Percentiles rank a stretch among this genome's conserved stretches.
Conservation (phyloP, 2,113 vertebrate genomes). For the Paramisgurnus dabryanus region DNA sequence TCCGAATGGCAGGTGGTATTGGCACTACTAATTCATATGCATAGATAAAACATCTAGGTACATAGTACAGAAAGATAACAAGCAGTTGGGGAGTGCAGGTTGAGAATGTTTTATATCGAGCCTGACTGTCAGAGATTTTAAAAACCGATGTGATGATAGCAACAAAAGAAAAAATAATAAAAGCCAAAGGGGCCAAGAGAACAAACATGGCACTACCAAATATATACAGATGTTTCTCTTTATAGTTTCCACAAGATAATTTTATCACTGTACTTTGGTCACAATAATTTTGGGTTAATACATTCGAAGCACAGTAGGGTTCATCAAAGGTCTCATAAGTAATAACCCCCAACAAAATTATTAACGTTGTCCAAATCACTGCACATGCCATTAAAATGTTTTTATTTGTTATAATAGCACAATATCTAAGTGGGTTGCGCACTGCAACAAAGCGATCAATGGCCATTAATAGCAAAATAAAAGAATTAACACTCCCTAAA, state of each 20-base stretch:
- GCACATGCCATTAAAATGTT: conserved; percentile 54
- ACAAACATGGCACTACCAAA: conserved; percentile 63
- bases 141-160: conserved; percentile 60
- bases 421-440: conserved; percentile 65
- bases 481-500: conserved; percentile 62
- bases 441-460: conserved; percentile 69
- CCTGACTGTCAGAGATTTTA: conserved; percentile 51
- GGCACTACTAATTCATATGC: conserved; percentile 42
- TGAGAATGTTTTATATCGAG: conserved; percentile 57
- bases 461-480: conserved; percentile 67
- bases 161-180: conserved; percentile 64
- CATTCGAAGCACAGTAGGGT: conserved; percentile 64
- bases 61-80: conserved; percentile 71
- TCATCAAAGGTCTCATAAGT: conserved; percentile 42
- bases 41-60: conserved; percentile 71
- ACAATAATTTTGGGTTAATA: conserved; percentile 68
- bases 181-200: conserved; percentile 56
- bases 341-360: conserved; percentile 16
- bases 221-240: rapidly evolving
- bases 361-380: conserved; percentile 57
- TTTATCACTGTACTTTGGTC: conserved; percentile 60
- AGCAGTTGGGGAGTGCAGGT: conserved; percentile 70
- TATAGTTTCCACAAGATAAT: conserved; percentile 55
- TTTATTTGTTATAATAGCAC: conserved; percentile 61
- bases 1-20: conserved; percentile 60